Conservation (phyloP, 1,140 invertebrate species). For the Atta texana region DNA sequence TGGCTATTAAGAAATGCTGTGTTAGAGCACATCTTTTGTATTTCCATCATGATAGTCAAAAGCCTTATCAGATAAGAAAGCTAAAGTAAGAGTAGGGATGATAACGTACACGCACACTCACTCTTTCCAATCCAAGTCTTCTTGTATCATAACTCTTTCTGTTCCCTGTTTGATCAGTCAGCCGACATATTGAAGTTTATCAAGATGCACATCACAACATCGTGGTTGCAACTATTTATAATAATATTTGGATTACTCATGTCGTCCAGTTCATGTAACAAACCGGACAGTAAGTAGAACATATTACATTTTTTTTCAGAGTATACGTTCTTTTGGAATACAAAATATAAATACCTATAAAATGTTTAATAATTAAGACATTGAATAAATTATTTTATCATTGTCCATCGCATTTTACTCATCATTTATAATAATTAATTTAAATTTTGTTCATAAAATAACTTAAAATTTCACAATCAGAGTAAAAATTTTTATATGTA, state of each 20-base stretch:
- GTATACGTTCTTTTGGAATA: not conserved
- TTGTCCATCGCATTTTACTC: not conserved
- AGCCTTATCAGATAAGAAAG: conserved; percentile 42
- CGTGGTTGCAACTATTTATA: not conserved
- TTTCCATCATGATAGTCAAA: not conserved
- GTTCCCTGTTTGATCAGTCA: not conserved
- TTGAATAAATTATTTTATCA: conserved; percentile 21
- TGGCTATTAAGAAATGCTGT: no score
- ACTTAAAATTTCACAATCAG: conserved; percentile 21
- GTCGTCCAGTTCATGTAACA: conserved; percentile 35
- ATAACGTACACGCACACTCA: not conserved
- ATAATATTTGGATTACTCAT: not conserved
- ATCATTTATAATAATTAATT: not conserved
- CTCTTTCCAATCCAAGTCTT: no score
- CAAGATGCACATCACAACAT: conserved; percentile 6
- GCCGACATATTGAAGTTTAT: not conserved
- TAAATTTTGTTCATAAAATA: not conserved
- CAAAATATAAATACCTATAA: not conserved
- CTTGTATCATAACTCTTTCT: not conserved
- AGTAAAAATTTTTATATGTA: no score
- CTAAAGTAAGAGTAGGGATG: conserved; percentile 18
- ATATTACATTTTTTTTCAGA: not conserved
- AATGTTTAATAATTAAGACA: conserved; percentile 9
- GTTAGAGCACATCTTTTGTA: no score
- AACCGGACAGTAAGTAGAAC: conserved; percentile 55